Conservation (phyloP, 2,113 vertebrate genomes). For the Gavialis gangeticus region DNA sequence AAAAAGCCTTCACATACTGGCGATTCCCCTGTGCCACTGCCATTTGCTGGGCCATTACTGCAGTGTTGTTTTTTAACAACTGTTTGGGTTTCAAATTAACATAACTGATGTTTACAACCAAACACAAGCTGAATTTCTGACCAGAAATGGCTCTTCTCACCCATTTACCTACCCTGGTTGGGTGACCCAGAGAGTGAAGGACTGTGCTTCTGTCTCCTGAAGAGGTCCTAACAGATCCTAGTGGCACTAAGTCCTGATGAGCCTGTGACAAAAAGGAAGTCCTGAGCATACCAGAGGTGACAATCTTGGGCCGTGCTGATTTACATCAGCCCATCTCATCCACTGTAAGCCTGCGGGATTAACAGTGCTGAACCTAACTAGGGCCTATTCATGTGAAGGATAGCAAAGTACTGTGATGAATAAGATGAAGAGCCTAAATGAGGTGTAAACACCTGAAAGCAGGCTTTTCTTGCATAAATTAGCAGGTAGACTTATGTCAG, state of each 20-base stretch:
- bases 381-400: too few relatives aligned
- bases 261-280: background rate
- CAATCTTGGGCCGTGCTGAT: background rate
- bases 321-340: too few relatives aligned
- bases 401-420: too few relatives aligned
- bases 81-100: rapidly evolving
- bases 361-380: too few relatives aligned
- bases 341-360: too few relatives aligned
- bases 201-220: background rate
- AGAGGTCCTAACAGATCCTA: background rate
- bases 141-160: background rate
- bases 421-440: too few relatives aligned
- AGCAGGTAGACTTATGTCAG: too few relatives aligned
- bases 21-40: background rate
- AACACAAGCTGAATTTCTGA: background rate
- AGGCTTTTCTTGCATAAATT: too few relatives aligned
- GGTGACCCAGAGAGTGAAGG: rapidly evolving
- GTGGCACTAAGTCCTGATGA: background rate
- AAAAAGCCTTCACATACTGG: background rate
- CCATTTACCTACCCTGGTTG: background rate
- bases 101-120: background rate
- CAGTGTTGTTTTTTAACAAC: background rate
- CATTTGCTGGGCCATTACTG: background rate
- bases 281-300: background rate
- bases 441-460: too few relatives aligned